phyloP scores from a whole-genome alignment of 1,140 invertebrate genomes.

The Alviniconcha marisindica region DNA sequence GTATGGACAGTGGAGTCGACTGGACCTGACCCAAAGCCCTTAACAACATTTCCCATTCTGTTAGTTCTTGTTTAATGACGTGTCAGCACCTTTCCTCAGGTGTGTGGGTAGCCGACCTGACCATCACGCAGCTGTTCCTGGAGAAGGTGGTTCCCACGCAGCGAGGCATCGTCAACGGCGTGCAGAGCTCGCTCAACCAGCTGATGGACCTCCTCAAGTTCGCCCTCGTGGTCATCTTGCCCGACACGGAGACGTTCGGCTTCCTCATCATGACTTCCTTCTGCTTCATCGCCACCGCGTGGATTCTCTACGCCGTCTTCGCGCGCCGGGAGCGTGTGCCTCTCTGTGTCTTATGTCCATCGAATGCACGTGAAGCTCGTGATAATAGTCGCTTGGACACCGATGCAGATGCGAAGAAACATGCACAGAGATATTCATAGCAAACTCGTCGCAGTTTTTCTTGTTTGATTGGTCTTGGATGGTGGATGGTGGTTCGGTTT shows the following conservation, averaged over 20 bases:
- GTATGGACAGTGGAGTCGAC: too few species aligned
- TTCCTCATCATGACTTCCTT: constrained; percentile 57
- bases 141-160: constrained; percentile 78
- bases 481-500: too few species aligned
- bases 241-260: constrained; percentile 53
- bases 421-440: too few species aligned
- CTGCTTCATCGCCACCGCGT: constrained; percentile 49
- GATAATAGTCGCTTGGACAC: too few species aligned
- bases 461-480: too few species aligned
- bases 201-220: constrained; percentile 78
- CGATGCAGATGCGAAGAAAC: too few species aligned
- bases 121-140: constrained; percentile 80
- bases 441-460: too few species aligned
- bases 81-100: too few species aligned
- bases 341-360: constrained; percentile 6
- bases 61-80: too few species aligned
- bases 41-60: too few species aligned
- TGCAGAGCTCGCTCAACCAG: constrained; percentile 79
- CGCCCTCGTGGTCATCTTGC: constrained; percentile 74
- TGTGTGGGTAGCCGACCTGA: constrained; percentile 80
- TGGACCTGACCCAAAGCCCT: too few species aligned
- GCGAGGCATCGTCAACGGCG: constrained; percentile 79
- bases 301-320: constrained; percentile 48
- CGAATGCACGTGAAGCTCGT: too few species aligned
- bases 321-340: constrained; percentile 36